Evolutionary conservation across 2,797 vertebrate genomes (phyloP).

Genomic region (Hybognathus amarus): DNA sequence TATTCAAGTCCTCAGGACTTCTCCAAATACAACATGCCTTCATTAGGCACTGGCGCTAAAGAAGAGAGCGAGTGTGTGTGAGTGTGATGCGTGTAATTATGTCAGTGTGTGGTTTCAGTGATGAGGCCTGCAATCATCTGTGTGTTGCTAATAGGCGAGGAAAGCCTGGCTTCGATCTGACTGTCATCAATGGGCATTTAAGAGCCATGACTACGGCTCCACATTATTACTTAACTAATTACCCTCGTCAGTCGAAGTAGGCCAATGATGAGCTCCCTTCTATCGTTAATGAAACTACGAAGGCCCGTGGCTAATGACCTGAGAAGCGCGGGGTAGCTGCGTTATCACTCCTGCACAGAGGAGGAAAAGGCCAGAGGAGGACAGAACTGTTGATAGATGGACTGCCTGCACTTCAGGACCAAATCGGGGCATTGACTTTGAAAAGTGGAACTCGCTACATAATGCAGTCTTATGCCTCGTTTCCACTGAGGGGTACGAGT

Average conservation of each 20-base stretch:
- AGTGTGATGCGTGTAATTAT: slow-evolving; percentile 63
- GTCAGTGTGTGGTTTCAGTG: slow-evolving; percentile 59
- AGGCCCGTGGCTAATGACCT: slow-evolving; percentile 59
- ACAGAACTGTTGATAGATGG: neutral
- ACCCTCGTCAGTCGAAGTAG: slow-evolving; percentile 60
- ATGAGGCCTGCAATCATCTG: slow-evolving; percentile 58
- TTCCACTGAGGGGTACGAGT: too few relatives aligned
- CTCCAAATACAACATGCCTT: slow-evolving; percentile 60
- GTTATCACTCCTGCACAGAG: slow-evolving; percentile 29
- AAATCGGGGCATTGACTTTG: neutral
- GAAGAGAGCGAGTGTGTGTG: slow-evolving; percentile 36
- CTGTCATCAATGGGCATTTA: slow-evolving; percentile 63
- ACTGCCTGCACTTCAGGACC: neutral
- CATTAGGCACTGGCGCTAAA: slow-evolving; percentile 57
- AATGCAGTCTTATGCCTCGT: neutral
- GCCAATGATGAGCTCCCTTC: slow-evolving; percentile 63
- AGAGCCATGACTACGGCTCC: slow-evolving; percentile 58
- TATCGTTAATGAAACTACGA: slow-evolving; percentile 64
- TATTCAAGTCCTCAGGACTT: slow-evolving; percentile 46
- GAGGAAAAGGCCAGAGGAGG: slow-evolving; percentile 26
- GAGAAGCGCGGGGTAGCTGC: slow-evolving; percentile 42
- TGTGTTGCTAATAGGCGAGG: slow-evolving; percentile 59
- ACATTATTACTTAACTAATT: slow-evolving; percentile 70
- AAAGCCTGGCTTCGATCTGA: slow-evolving; percentile 54
- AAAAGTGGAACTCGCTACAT: neutral